phyloP scores from a whole-genome alignment of 2,797 vertebrate species.

The Carapus acus region DNA sequence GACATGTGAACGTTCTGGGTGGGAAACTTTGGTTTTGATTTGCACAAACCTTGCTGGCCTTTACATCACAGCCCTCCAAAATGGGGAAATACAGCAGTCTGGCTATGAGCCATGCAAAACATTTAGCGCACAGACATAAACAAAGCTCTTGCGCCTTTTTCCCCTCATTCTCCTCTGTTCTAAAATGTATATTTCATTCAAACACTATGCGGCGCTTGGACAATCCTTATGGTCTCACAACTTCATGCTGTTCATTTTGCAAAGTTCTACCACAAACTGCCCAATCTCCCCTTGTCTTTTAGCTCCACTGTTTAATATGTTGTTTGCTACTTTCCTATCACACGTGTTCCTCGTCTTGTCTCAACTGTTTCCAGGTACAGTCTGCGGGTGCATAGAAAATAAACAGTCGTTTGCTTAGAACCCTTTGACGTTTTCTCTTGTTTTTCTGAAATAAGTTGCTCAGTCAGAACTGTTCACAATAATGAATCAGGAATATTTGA shows the following conservation, averaged over 20 bases:
- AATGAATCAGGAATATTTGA: too few species aligned
- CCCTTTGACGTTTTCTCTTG: too few species aligned
- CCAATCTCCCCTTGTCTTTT: slow-evolving; percentile 43
- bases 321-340: slow-evolving; percentile 64
- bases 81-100: slow-evolving; percentile 55
- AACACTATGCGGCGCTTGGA: slow-evolving; percentile 40
- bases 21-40: slow-evolving; percentile 61
- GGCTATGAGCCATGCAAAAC: slow-evolving; percentile 62
- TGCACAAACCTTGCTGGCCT: slow-evolving; percentile 60
- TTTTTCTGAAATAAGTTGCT: too few species aligned
- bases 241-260: slow-evolving; percentile 69
- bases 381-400: slow-evolving; percentile 66
- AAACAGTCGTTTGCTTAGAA: slow-evolving; percentile 56
- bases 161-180: slow-evolving; percentile 37
- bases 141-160: slow-evolving; percentile 50
- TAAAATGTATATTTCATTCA: slow-evolving; percentile 44
- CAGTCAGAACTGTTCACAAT: too few species aligned
- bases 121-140: slow-evolving; percentile 65
- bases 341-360: slow-evolving; percentile 74
- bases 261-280: slow-evolving; percentile 50
- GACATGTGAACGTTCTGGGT: slow-evolving; percentile 58
- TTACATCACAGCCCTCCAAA: slow-evolving; percentile 47
- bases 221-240: slow-evolving; percentile 36
- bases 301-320: slow-evolving; percentile 68
- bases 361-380: slow-evolving; percentile 66